Base-by-base conservation (phyloP, 2,113 vertebrate genomes). In the Seriola quinqueradiata region DNA sequence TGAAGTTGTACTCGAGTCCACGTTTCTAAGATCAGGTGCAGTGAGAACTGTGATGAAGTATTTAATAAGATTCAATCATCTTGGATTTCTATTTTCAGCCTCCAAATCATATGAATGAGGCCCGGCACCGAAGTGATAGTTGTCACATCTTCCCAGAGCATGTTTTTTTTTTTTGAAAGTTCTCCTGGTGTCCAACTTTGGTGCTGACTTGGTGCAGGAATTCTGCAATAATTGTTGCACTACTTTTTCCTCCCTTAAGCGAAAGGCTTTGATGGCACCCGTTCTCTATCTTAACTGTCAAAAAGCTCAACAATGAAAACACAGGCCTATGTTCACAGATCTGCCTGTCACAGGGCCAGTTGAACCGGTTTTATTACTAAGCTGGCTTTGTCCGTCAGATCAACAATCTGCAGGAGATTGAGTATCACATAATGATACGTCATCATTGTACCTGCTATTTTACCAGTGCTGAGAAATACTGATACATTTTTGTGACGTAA, bases 181-280 rank as follows among this genome's bases (percentile, higher is more conserved):
- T 70, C 10, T 55, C 17, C 19, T 34, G 58, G 55, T 44, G 55
- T 2, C 25, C 5, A 2, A 34, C 61, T n/a, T 64, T 38, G 44
- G 52, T 23, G n/a, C 36, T 77, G 46, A 66, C 52, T 72, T 16
- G 21, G 11, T 40, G 55, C 70, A 57, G 28, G 50, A 17, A 28
- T 28, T 69, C 52, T 48, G 25, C n/a, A 38, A 7, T 19, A n/a
- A 75, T 3, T 38, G 75, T 81, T 72, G 77, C 84, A 70, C 74
- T 66, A 66, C 19, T 28, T 63, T 70, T 67, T 23, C 55, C 60
- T 70, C 12, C 52, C 8, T 52, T 2, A 66, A 21, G 16, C 4
- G 13, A 48, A 42, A 66, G 34, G 38, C 19, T 64, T 32, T 70
- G 1, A 36, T 44, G 19, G 34, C 54, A 14, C 4, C 12, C 2